Percentiles rank a stretch among this genome's conserved stretches.
phyloP scores from a whole-genome alignment of 2,797 vertebrate species.

The Girardinus metallicus region DNA sequence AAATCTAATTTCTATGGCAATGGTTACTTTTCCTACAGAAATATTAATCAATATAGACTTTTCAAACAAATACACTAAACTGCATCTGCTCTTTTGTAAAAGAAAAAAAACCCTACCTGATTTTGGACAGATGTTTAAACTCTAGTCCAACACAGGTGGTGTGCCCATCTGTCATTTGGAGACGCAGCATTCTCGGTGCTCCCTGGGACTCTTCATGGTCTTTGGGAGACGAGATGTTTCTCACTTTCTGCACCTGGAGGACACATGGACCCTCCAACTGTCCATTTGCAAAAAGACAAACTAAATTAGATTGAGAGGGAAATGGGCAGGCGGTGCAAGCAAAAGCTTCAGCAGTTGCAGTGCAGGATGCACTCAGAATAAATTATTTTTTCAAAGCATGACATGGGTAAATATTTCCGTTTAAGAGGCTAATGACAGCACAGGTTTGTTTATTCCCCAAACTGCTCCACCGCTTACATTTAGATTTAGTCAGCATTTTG shows the following conservation, averaged over 20 bases:
- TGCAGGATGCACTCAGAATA: background rate
- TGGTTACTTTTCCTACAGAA: background rate
- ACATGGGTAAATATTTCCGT: background rate
- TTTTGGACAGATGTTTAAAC: conserved; percentile 91
- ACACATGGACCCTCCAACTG: conserved; percentile 96
- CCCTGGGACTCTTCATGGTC: conserved; percentile 95
- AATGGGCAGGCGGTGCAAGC: conserved; percentile 2
- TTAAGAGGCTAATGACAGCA: background rate
- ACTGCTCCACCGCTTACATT: conserved; percentile 13
- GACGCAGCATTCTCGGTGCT: conserved; percentile 93
- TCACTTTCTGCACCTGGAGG: conserved; percentile 96
- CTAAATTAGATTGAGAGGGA: conserved; percentile 5
- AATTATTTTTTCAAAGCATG: background rate
- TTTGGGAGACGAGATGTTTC: conserved; percentile 94
- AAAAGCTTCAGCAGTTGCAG: background rate
- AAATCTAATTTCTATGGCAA: background rate
- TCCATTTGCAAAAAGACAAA: conserved; percentile 25
- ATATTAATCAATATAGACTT: conserved; percentile 2
- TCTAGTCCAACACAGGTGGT: conserved; percentile 92
- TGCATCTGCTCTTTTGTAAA: conserved; percentile 11
- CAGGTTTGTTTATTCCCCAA: conserved; percentile 1
- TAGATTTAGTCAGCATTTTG: conserved; percentile 9
- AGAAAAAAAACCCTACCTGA: conserved; percentile 84
- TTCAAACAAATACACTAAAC: conserved; percentile 7
- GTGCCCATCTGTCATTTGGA: conserved; percentile 98